Evolutionary conservation across 2,888 invertebrate species (phyloP).

Genomic region (Myopa tessellatipennis): DNA sequence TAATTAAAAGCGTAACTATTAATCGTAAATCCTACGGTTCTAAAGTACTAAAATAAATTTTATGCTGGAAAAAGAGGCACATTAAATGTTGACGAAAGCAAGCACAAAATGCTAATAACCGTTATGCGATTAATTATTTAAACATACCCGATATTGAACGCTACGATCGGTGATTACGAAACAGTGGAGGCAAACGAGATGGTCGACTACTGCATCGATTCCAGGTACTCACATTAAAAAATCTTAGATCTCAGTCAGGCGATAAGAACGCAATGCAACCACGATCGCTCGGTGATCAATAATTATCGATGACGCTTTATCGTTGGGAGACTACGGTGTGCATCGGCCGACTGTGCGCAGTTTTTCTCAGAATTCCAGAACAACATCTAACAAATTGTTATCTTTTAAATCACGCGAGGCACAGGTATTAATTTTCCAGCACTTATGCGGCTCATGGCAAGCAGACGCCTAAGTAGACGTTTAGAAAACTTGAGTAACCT

Average conservation of each 20-base stretch:
- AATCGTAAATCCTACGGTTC: constrained; percentile 16
- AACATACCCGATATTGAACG: constrained; percentile 14
- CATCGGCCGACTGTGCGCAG: background rate
- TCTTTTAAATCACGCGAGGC: constrained; percentile 49
- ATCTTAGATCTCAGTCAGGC: background rate
- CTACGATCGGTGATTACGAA: background rate
- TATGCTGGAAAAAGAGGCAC: background rate
- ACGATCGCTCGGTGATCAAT: constrained; percentile 33
- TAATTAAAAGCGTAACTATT: constrained; percentile 20
- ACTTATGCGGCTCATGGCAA: background rate
- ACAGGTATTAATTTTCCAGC: constrained; percentile 46
- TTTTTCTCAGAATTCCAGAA: background rate
- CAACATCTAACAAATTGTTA: constrained; percentile 39
- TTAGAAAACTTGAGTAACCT: constrained; percentile 5
- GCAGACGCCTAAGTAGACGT: background rate
- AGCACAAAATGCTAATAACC: constrained; percentile 21
- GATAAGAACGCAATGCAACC: constrained; percentile 33
- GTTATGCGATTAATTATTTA: constrained; percentile 39
- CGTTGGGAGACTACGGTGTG: background rate
- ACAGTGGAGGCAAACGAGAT: background rate
- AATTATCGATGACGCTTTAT: constrained; percentile 45
- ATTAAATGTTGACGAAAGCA: background rate
- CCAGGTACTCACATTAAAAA: background rate
- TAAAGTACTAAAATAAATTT: constrained; percentile 5
- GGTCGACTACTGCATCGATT: background rate